Base-by-base conservation (phyloP, 1,140 invertebrate genomes). In the Drosophila nigrodunni region DNA sequence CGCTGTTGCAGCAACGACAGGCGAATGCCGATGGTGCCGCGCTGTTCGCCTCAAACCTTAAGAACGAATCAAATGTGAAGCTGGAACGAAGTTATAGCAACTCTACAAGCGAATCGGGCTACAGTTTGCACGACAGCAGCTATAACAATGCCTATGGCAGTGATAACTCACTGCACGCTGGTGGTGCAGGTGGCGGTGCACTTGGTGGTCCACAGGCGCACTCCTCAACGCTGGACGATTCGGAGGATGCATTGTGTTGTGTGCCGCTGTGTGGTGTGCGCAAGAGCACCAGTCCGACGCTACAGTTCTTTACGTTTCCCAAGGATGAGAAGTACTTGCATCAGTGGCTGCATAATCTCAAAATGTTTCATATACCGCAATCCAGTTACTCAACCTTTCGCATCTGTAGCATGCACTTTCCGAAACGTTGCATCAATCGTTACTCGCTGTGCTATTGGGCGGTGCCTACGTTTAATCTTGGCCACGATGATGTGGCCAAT, bases 371-470 rank as follows among this genome's bases (percentile, higher is more conserved):
- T 46, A 74, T 90, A 41, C 78, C 82, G 35, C 79, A 79, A 8
- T 71, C 78, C 2, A 89, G 81, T 49, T 92, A 90, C 72, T 37
- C 64, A 4, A 79, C 41, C 30, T 92, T 78, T 68, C 81, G 90
- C 6, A 92, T 92, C 44, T 92, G 90, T 50, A 92, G 90, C 61
- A 87, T 92, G 78, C 90, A 92, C 69, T 92, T 92, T 25, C 90
- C 90, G 2, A 92, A 92, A 57, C 90, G 90, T 25, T 91, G 90
- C 44, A 92, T 92, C 7, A 92, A 92, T 72, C 83, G 83, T 1
- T 92, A 92, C 49, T 92, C 90, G 0, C 39, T 92, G 37, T 92
- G 90, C 73, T 92, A 92, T 62, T 92, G 90, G 90, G 90, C 90
- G 2, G 90, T 92, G 68, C 90, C 90, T 6, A 92, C 90, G 1